A percentile compares a stretch with the other conserved stretches of the same genome.
These are phyloP conservation scores for Pantelozetes paolii DNA, from an alignment of 2,888 invertebrate species.

Conservation along the genomic window DNA sequence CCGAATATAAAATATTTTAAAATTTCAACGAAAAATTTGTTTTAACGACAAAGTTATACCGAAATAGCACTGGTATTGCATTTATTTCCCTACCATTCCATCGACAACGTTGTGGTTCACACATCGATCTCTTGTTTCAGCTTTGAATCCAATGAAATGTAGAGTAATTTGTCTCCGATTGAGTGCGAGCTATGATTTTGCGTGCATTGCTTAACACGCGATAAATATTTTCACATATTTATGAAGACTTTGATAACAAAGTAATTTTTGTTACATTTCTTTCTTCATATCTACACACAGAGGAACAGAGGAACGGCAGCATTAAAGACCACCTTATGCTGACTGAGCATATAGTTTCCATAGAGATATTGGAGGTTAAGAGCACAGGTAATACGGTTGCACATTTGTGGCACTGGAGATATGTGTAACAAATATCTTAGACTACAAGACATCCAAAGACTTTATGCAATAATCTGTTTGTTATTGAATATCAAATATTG, in stretches of 20 bases:
- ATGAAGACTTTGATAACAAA: too few relatives aligned
- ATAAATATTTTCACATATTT: not conserved
- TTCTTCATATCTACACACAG: too few relatives aligned
- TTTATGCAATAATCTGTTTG: too few relatives aligned
- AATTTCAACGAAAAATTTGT: not conserved
- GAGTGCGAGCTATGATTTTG: conserved; percentile 5
- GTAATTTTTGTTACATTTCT: too few relatives aligned
- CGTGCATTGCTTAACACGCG: conserved; percentile 9
- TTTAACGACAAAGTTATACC: not conserved
- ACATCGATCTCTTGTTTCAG: not conserved
- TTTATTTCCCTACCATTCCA: too few relatives aligned
- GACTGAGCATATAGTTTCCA: not conserved
- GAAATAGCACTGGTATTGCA: too few relatives aligned
- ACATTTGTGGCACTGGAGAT: too few relatives aligned
- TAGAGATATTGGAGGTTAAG: not conserved
- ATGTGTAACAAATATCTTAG: too few relatives aligned
- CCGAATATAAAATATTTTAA: not conserved
- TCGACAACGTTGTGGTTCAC: not conserved
- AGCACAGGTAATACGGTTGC: too few relatives aligned
- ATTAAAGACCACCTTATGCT: not conserved
- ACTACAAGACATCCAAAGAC: too few relatives aligned
- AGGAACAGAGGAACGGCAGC: too few relatives aligned
- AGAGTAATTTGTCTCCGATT: not conserved
- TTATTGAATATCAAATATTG: too few relatives aligned
- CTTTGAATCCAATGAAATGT: not conserved